A percentile compares a stretch with the other conserved stretches of the same genome.
phyloP scores from a whole-genome alignment of 2,113 vertebrate genomes.

The Catharus bicknelli region DNA sequence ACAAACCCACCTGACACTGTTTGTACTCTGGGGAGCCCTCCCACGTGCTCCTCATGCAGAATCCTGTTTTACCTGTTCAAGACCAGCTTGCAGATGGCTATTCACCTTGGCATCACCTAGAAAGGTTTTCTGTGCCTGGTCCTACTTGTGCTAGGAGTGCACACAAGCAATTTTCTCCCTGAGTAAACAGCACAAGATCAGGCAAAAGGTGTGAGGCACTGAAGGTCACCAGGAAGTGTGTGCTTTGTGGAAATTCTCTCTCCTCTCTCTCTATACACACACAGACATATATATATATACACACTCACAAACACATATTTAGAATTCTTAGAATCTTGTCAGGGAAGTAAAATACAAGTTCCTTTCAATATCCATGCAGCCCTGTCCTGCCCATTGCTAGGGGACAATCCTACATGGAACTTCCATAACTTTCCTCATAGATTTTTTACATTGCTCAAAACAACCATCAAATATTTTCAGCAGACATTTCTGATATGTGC shows the following conservation, averaged over 20 bases:
- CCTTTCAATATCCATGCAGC: not conserved
- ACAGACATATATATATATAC: fast-evolving
- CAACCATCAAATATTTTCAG: not conserved
- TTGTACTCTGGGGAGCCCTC: not conserved
- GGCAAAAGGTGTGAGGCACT: not conserved
- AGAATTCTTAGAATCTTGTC: not conserved
- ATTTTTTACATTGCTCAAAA: not conserved
- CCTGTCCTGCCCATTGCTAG: not conserved
- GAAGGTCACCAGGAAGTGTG: not conserved
- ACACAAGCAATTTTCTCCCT: not conserved
- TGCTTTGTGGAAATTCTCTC: not conserved
- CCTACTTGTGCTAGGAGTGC: not conserved
- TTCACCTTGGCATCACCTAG: not conserved
- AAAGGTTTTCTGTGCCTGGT: not conserved
- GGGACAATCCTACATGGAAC: not conserved
- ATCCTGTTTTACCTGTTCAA: not conserved
- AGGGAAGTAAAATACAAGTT: not conserved
- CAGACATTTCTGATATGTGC: not conserved
- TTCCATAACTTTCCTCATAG: not conserved
- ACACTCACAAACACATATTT: not conserved
- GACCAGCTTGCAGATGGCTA: not conserved
- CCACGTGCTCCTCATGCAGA: not conserved
- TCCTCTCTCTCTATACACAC: not conserved
- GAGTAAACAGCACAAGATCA: not conserved
- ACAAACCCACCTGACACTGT: not conserved